phyloP scores from a whole-genome alignment of 2,113 vertebrate genomes.

The Salvelinus sp. region DNA sequence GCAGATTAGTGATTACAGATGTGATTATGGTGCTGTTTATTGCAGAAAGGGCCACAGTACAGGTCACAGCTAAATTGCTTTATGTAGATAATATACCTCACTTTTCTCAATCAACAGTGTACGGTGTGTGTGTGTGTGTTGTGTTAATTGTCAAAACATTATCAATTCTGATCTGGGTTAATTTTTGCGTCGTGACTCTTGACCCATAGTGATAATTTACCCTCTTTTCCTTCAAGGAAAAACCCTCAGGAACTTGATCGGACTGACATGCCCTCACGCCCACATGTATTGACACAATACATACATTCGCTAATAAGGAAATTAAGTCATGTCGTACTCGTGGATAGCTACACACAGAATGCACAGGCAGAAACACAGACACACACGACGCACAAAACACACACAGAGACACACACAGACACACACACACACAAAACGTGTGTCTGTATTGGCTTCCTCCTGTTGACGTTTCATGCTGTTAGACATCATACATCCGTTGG shows the following conservation, averaged over 20 bases:
- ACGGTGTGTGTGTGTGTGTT: background rate
- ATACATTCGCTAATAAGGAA: slow-evolving; percentile 4
- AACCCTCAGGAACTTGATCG: slow-evolving; percentile 18
- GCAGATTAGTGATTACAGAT: slow-evolving; percentile 36
- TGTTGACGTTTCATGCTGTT: slow-evolving; percentile 26
- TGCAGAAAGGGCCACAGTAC: slow-evolving; percentile 22
- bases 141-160: no score
- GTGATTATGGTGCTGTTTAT: slow-evolving; percentile 16
- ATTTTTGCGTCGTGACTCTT: no score
- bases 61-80: slow-evolving; percentile 28
- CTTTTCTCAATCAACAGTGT: no score
- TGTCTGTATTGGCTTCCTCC: no score
- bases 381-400: slow-evolving; percentile 21
- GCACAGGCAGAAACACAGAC: background rate
- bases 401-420: slow-evolving; percentile 2
- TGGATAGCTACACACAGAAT: no score
- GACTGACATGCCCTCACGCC: slow-evolving; percentile 11
- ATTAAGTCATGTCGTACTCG: no score
- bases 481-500: slow-evolving; percentile 54
- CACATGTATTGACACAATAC: slow-evolving; percentile 18
- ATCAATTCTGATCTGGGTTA: no score
- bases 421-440: background rate
- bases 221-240: background rate
- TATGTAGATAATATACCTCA: no score
- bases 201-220: no score